Conservation (phyloP, 2,888 invertebrate genomes). For the Drosophila merina region DNA sequence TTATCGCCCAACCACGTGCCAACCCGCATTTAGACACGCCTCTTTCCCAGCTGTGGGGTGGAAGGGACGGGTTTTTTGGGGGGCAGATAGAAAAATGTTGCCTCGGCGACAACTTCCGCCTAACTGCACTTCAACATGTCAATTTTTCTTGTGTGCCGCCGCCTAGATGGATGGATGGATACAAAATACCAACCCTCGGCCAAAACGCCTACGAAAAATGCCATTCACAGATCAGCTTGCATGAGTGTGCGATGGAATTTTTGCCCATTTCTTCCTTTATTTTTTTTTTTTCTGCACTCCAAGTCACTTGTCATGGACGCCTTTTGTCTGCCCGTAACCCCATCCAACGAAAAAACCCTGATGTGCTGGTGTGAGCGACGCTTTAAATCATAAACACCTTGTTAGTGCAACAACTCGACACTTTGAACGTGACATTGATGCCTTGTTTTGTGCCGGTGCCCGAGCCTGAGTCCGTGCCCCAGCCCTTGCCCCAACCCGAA, state of each 20-base stretch:
- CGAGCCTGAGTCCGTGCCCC: slow-evolving; percentile 3
- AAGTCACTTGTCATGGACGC: slow-evolving; percentile 61
- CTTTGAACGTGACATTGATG: slow-evolving; percentile 81
- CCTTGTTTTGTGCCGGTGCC: slow-evolving; percentile 61
- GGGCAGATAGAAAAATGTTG: slow-evolving; percentile 46
- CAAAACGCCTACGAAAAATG: slow-evolving; percentile 53
- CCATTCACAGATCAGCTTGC: slow-evolving; percentile 28
- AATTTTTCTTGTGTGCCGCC: slow-evolving; percentile 45
- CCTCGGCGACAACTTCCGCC: slow-evolving; percentile 66
- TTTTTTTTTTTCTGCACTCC: slow-evolving; percentile 38
- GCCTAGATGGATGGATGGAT: slow-evolving; percentile 11
- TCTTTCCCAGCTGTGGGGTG: slow-evolving; percentile 11
- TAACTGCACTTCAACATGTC: slow-evolving; percentile 68
- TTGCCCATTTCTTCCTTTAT: neutral
- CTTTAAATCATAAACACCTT: slow-evolving; percentile 76
- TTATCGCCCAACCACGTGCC: slow-evolving; percentile 41
- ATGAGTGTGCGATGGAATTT: slow-evolving; percentile 34
- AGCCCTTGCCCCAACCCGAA: neutral
- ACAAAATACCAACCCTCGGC: slow-evolving; percentile 27
- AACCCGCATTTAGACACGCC: slow-evolving; percentile 43
- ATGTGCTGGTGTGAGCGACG: slow-evolving; percentile 32
- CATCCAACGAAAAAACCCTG: neutral
- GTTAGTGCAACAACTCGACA: slow-evolving; percentile 63
- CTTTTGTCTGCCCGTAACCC: slow-evolving; percentile 68
- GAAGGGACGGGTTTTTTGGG: neutral